Base-by-base conservation (phyloP, 2,113 vertebrate species). In the Lipotes vexillifer region DNA sequence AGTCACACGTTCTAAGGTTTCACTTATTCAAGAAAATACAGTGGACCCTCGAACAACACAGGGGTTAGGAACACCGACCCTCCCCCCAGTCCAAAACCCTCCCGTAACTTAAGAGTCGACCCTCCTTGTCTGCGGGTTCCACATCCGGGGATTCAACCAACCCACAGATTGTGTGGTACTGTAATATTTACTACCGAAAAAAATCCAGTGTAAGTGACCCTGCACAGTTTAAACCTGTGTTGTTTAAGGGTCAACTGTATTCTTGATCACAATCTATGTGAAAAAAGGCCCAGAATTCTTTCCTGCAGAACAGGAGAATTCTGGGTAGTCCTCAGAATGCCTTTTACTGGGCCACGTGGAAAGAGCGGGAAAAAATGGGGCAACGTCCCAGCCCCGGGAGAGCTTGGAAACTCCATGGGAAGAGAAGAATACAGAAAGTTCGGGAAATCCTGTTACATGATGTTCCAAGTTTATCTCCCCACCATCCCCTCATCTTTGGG, bases 401-500 rank as follows among this genome's bases (percentile, higher is more conserved):
- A 87, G 25, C 36, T 2, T 36, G 33, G 46, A 74, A 49, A 82
- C 27, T 44, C 84, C 9, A 31, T 5, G 17, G 38, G 25, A 83
- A 75, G 65, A 71, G 1, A 69, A 9, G 2, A 69, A 57, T 31
- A 23, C 6, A 61, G 66, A 33, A 77, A 71, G 38, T 20, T 25
- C 12, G 10, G 31, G 25, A 88, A 85, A 27, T 74, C 10, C 17
- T 82, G 38, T 18, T 25, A 55, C 23, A 23, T 8, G 8, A 17
- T 21, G 1, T 3, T 2, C 0, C 13, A 41, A 5, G 7, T 20
- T 23, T 17, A 20, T 8, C 12, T 85, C 6, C 41, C 36, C 18
- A 1, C 1, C 0, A 0, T 17, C 4, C 2, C 12, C 25, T 52
- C 17, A 7, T 38, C 44, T 61, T 61, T 6, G 13, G n/a, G 21